These are phyloP conservation scores for Piprites chloris DNA, from an alignment of 2,113 vertebrate species.

Conservation along the genomic window DNA sequence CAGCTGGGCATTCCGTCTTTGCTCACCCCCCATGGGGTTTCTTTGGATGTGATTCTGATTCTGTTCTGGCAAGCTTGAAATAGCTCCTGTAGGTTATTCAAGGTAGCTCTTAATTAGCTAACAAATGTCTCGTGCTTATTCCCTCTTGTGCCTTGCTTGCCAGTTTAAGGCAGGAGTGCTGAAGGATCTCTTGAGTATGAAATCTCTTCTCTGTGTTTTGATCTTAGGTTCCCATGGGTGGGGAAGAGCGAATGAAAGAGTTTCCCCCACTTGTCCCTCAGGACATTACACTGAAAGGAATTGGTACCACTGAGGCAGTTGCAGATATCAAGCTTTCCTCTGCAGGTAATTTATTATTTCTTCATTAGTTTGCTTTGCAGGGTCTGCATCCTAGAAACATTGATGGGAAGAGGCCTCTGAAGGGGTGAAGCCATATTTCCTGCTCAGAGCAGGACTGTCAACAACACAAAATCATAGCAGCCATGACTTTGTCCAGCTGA, in stretches of 20 bases:
- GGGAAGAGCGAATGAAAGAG: constrained; percentile 83
- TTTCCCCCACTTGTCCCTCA: constrained; percentile 83
- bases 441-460: neutral
- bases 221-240: constrained; percentile 86
- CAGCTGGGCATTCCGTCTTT: neutral
- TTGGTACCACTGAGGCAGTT: constrained; percentile 73
- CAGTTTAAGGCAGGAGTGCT: neutral
- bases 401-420: neutral
- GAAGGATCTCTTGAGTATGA: neutral
- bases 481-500: neutral
- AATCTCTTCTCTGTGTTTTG: neutral
- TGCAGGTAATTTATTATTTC: constrained; percentile 79
- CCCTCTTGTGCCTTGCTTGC: neutral
- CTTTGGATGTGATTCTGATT: neutral
- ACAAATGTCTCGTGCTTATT: neutral
- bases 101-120: neutral
- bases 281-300: constrained; percentile 82
- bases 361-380: neutral
- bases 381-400: neutral
- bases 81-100: neutral
- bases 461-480: neutral
- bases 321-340: constrained; percentile 93
- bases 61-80: neutral
- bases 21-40: neutral
- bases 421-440: neutral